Evolutionary conservation across 1,140 invertebrate genomes (phyloP), one percentile per base, ranked within the genome.

Genomic region (Patella vulgata): DNA sequence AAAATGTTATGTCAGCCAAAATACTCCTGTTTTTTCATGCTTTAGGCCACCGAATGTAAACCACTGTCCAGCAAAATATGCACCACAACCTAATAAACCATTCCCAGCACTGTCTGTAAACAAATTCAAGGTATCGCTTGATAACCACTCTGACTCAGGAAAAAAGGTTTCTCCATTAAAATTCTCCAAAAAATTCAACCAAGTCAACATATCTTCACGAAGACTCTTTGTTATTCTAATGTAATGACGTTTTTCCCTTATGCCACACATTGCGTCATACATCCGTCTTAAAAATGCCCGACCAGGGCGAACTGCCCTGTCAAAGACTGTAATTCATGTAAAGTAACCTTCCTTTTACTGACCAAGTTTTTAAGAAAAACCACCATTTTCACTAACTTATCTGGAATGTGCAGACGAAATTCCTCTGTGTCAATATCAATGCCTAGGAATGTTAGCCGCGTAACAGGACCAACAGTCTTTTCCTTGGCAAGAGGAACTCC

Each of bases 291-390:
- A 47, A 44, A 69, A 72, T 19, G 66, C 46, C 8, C 62, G 28
- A n/a, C 66, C 66, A 27, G 55, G 28, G 1, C 40, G 33, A 1
- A 69, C 31, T 17, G 63, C 70, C 71, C 71, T 3, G 60, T 61
- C 12, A 68, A 25, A 5, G 56, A 64, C 39, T 73, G 68, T 43
- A 70, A 58, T 12, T 64, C 54, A n/a, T 52, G 57, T 21, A 56
- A 40, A 40, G 47, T 55, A 6, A 55, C 59, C 30, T 31, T 55
- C 33, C 47, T 44, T 14, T 28, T 12, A 21, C 28, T 33, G 17
- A 8, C 3, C 43, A 62, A 14, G 2, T 17, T n/a, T 23, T 11
- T 47, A 42, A 62, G 17, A 9, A 28, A 23, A 6, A 3, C 5
- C 12, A 28, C 17, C 28, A 48, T 17, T 14, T 55, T 21, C 2